phyloP scores from a whole-genome alignment of 2,888 invertebrate genomes.

The Apotomis turbidana region DNA sequence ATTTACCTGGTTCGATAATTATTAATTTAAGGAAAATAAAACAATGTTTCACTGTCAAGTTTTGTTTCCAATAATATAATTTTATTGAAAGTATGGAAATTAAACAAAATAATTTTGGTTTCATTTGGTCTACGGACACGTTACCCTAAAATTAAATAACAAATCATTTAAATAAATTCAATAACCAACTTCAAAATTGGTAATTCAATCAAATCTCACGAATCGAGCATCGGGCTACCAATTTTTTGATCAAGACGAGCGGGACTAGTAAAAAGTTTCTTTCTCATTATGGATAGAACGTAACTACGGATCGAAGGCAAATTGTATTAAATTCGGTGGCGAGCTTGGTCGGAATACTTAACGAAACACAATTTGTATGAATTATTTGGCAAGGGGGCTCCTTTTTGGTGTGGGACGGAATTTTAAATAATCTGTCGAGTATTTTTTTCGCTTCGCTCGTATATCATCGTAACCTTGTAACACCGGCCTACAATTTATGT shows the following conservation, averaged over 20 bases:
- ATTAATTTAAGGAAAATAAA: no score
- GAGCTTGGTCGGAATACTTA: neutral
- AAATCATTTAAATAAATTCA: no score
- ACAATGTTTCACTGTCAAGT: no score
- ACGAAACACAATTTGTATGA: conserved; percentile 18
- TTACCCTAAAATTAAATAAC: no score
- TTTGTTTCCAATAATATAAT: no score
- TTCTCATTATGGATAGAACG: conserved; percentile 1
- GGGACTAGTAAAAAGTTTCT: neutral
- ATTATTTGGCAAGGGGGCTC: conserved; percentile 10
- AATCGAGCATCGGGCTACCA: neutral
- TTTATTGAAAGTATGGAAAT: no score
- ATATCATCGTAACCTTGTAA: conserved; percentile 28
- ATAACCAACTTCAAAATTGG: neutral
- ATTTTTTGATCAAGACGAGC: neutral
- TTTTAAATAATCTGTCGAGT: conserved; percentile 14
- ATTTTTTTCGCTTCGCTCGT: conserved; percentile 16
- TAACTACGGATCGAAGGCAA: conserved; percentile 1
- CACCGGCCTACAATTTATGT: conserved; percentile 4
- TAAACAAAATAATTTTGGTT: no score
- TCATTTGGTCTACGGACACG: no score
- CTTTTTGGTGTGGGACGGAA: conserved; percentile 9
- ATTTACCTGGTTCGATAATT: no score
- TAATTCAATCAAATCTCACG: neutral
- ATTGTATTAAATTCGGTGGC: neutral